Conservation (phyloP, 2,797 vertebrate species). For the Otolemur crassicaudatus region DNA sequence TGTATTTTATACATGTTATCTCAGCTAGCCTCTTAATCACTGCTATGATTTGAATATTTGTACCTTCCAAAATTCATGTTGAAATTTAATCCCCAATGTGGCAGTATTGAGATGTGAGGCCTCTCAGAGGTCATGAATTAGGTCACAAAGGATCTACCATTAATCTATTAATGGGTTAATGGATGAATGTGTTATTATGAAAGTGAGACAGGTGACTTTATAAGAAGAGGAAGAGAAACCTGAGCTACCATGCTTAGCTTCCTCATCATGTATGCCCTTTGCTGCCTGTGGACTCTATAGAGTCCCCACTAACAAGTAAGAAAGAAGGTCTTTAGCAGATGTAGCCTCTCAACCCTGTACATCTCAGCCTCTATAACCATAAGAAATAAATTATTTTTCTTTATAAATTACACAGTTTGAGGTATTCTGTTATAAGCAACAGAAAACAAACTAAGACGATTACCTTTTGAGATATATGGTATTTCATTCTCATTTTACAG, state of each 20-base stretch:
- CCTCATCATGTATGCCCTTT: not conserved
- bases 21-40: conserved; percentile 63
- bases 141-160: not conserved
- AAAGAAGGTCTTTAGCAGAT: not conserved
- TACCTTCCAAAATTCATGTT: not conserved
- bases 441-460: not conserved
- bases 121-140: not conserved
- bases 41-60: not conserved
- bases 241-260: not conserved
- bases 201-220: not conserved
- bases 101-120: not conserved
- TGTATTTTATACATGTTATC: not conserved
- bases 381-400: not conserved
- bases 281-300: not conserved
- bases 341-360: not conserved
- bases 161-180: not conserved
- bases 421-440: not conserved
- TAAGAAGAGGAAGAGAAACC: not conserved
- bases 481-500: conserved; percentile 4
- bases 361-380: not conserved
- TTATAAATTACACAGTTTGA: not conserved
- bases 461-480: not conserved
- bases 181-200: not conserved
- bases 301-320: not conserved
- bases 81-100: not conserved